A percentile compares a stretch with the other conserved stretches of the same genome.
phyloP scores from a whole-genome alignment of 2,888 invertebrate genomes.

The Rhimphoctona megacephalus region DNA sequence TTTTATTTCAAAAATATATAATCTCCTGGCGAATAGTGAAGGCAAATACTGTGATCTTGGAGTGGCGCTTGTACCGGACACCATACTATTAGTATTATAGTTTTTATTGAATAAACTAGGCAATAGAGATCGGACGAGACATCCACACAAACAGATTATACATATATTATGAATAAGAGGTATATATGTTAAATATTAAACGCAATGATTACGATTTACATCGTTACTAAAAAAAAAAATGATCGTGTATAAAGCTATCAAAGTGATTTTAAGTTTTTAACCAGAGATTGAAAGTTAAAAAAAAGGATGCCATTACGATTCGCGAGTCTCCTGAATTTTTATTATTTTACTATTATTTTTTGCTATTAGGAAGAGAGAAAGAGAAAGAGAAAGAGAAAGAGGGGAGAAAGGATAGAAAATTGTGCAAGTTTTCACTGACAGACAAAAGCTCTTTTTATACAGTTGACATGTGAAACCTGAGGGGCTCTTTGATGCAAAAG shows the following conservation, averaged over 20 bases:
- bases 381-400: constrained; percentile 50
- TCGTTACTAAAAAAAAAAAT: constrained; percentile 78
- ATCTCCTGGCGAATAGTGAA: constrained; percentile 26
- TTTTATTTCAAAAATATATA: constrained; percentile 22
- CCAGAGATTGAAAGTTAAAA: constrained; percentile 81
- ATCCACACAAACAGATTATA: constrained; percentile 76
- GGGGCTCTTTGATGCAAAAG: constrained; percentile 70
- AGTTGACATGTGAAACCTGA: constrained; percentile 31
- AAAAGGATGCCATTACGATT: constrained; percentile 83
- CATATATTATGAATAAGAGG: constrained; percentile 82
- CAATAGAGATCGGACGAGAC: constrained; percentile 81
- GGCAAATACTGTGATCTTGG: constrained; percentile 61
- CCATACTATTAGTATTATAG: constrained; percentile 83
- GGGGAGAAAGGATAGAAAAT: constrained; percentile 34
- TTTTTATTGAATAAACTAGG: constrained; percentile 82
- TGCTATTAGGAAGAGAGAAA: constrained; percentile 61
- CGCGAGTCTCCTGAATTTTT: constrained; percentile 76
- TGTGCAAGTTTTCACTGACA: constrained; percentile 49
- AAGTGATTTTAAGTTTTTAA: constrained; percentile 84
- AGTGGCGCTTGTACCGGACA: constrained; percentile 75
- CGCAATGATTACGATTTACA: constrained; percentile 84
- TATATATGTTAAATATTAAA: constrained; percentile 85
- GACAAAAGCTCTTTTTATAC: constrained; percentile 59
- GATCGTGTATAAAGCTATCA: constrained; percentile 85
- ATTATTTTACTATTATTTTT: constrained; percentile 65